Percentiles rank a stretch among this genome's conserved stretches.
Conservation (phyloP, 2,888 invertebrate species). For the Agrenia bidenticulata region DNA sequence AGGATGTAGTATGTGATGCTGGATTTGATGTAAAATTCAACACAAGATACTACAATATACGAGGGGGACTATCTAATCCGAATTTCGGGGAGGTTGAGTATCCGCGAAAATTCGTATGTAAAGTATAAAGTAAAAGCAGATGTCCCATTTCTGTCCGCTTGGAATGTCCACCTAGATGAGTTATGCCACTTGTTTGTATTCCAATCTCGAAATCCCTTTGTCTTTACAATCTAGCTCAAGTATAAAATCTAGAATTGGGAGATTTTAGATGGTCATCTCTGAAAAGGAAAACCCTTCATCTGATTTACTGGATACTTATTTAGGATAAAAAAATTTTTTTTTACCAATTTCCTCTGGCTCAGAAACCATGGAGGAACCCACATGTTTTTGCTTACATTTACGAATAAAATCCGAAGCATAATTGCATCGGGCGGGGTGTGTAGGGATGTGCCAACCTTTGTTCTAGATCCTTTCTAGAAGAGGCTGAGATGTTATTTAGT, state of each 20-base stretch:
- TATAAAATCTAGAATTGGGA: background rate
- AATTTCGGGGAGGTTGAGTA: background rate
- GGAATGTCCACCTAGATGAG: conserved; percentile 15
- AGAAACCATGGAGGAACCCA: too few species aligned
- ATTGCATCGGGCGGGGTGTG: conserved; percentile 14
- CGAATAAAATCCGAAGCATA: conserved; percentile 1
- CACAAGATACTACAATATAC: background rate
- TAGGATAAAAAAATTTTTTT: background rate
- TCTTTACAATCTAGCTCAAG: conserved; percentile 7
- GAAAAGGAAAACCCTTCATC: background rate
- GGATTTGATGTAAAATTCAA: background rate
- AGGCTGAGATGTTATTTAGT: too few species aligned
- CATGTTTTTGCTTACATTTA: too few species aligned
- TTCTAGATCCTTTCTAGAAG: conserved; percentile 7
- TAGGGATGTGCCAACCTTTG: background rate
- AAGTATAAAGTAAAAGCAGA: background rate
- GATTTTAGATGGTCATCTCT: background rate
- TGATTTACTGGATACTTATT: conserved; percentile 1
- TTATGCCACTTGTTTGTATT: conserved; percentile 21
- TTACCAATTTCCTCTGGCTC: background rate
- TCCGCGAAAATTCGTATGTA: background rate
- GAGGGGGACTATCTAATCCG: background rate
- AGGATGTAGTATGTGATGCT: background rate
- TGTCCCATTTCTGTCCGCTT: conserved; percentile 4
- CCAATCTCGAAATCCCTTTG: conserved; percentile 13